A percentile compares a stretch with the other conserved stretches of the same genome.
These are phyloP conservation scores for Acanthiza pusilla DNA, from an alignment of 2,797 vertebrate genomes.

Conservation along the genomic window DNA sequence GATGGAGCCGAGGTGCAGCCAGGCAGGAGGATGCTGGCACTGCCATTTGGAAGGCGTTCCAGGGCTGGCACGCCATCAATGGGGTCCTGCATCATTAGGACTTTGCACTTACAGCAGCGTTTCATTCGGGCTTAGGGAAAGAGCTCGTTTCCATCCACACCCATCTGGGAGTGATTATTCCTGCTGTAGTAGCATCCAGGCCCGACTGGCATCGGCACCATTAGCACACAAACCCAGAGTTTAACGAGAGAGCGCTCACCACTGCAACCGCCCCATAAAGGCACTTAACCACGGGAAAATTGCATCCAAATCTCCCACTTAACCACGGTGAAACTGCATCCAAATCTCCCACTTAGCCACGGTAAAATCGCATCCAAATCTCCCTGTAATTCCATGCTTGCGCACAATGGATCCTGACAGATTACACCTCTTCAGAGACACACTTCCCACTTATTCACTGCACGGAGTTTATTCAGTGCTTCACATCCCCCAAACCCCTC, in stretches of 20 bases:
- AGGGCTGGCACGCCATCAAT: not conserved
- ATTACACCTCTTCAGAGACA: not conserved
- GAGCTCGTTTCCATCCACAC: not conserved
- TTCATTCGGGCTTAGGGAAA: not conserved
- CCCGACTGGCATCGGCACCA: constrained; percentile 15
- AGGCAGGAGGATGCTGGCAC: not conserved
- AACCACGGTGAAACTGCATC: not conserved
- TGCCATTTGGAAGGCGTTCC: not conserved
- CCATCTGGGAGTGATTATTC: constrained; percentile 41
- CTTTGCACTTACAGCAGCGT: not conserved
- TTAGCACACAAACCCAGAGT: not conserved
- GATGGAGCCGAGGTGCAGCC: not conserved
- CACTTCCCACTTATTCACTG: not conserved
- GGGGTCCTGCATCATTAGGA: not conserved
- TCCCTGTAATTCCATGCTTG: not conserved
- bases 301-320: not conserved
- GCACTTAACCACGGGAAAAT: not conserved
- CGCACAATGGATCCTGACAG: not conserved
- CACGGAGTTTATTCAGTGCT: fast-evolving
- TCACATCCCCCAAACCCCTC: not conserved
- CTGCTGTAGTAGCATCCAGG: not conserved
- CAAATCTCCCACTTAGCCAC: not conserved
- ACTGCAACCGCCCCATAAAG: constrained; percentile 9
- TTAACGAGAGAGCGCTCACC: not conserved
- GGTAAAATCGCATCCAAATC: not conserved